phyloP scores from a whole-genome alignment of 2,113 vertebrate species.

The Ia io region DNA sequence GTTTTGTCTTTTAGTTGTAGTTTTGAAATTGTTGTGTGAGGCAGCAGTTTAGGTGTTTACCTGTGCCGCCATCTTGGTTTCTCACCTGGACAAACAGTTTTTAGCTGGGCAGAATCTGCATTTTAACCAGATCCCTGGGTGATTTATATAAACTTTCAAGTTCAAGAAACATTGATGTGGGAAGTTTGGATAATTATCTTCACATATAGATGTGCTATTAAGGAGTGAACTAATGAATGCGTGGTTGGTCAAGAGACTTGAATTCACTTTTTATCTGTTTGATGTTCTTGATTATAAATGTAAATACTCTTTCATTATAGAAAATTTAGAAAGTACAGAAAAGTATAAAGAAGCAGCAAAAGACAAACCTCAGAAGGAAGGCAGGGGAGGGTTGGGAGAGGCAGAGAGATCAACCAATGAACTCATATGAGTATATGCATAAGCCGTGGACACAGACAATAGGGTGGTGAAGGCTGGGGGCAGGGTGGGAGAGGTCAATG shows the following conservation, averaged over 20 bases:
- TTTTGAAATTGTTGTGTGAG: too few relatives aligned
- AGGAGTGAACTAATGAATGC: not conserved
- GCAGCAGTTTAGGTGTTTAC: too few relatives aligned
- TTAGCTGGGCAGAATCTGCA: too few relatives aligned
- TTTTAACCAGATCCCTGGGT: not conserved
- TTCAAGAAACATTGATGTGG: conserved; percentile 17
- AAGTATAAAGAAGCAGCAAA: not conserved
- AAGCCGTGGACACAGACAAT: too few relatives aligned
- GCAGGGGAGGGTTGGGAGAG: too few relatives aligned
- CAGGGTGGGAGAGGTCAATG: too few relatives aligned
- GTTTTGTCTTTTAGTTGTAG: too few relatives aligned
- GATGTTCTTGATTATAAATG: conserved; percentile 2
- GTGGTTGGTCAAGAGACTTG: not conserved
- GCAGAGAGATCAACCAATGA: too few relatives aligned
- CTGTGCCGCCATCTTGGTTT: too few relatives aligned
- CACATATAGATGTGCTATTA: not conserved
- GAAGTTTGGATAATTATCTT: not conserved
- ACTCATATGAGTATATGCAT: too few relatives aligned
- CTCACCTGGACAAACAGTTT: too few relatives aligned
- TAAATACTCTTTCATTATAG: not conserved
- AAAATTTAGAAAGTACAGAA: not conserved
- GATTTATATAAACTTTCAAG: not conserved
- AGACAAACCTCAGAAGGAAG: not conserved
- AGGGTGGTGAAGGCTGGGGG: too few relatives aligned
- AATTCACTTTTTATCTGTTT: not conserved